phyloP scores from a whole-genome alignment of 2,113 vertebrate species.

The Tricholaema leucomelas region DNA sequence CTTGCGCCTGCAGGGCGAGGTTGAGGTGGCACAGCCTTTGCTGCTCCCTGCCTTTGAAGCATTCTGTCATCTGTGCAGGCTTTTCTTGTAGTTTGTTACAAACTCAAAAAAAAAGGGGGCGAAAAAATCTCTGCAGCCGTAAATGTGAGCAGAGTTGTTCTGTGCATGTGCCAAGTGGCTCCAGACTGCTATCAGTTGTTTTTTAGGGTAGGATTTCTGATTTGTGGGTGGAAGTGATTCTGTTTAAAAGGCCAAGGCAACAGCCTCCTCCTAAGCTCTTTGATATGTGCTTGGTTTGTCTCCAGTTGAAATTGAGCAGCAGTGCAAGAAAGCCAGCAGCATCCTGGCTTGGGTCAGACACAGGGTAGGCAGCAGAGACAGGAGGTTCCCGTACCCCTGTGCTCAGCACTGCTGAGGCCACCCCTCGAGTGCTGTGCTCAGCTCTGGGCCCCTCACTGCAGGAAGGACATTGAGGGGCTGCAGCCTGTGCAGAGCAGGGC shows the following conservation, averaged over 20 bases:
- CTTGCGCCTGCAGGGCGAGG: rapidly evolving
- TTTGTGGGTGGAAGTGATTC: background rate
- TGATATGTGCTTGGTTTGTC: background rate
- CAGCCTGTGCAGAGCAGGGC: no score
- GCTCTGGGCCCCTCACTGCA: no score
- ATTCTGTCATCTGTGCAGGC: background rate
- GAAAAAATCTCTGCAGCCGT: background rate
- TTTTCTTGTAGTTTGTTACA: background rate
- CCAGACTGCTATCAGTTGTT: background rate
- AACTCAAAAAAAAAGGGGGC: background rate
- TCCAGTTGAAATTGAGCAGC: background rate
- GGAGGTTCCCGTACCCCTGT: no score
- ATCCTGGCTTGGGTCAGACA: no score
- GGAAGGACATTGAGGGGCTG: no score
- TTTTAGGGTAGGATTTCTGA: background rate
- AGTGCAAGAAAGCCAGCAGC: no score
- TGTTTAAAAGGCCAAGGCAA: background rate
- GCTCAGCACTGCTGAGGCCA: no score
- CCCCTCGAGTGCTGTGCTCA: no score
- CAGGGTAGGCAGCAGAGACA: no score
- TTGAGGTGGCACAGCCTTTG: background rate
- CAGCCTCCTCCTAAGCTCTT: background rate
- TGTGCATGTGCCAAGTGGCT: background rate
- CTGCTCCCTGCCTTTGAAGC: background rate
- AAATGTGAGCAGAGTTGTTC: background rate